These are phyloP conservation scores for Ceriagrion tenellum DNA, from an alignment of 2,888 invertebrate genomes.

Conservation along the genomic window DNA sequence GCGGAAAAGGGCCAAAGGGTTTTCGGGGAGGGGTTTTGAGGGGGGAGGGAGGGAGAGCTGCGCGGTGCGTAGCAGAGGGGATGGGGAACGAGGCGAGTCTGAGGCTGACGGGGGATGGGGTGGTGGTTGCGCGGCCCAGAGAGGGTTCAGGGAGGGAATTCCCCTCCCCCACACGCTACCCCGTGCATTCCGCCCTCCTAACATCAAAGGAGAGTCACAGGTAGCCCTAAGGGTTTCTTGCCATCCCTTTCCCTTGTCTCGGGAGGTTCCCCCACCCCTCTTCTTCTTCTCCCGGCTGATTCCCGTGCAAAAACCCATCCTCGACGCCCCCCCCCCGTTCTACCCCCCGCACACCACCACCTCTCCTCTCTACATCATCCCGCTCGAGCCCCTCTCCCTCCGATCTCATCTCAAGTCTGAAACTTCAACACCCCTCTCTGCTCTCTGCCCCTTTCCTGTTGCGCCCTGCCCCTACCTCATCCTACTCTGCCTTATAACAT, in stretches of 20 bases:
- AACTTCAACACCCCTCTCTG: slow-evolving; percentile 4
- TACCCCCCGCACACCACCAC: too few relatives aligned
- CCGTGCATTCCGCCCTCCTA: slow-evolving; percentile 52
- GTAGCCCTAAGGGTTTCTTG: slow-evolving; percentile 62
- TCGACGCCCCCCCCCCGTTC: not conserved
- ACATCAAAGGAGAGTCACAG: slow-evolving; percentile 66
- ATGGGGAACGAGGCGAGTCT: not conserved
- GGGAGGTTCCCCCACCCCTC: slow-evolving; percentile 25
- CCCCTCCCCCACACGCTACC: slow-evolving; percentile 31
- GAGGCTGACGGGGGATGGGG: not conserved
- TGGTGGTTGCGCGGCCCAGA: not conserved
- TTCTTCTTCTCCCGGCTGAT: slow-evolving; percentile 49
- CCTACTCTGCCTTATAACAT: not conserved
- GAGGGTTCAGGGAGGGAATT: not conserved
- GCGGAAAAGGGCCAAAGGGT: not conserved
- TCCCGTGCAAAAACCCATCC: slow-evolving; percentile 48
- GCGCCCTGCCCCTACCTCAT: not conserved
- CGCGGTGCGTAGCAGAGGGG: not conserved
- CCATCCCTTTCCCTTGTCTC: slow-evolving; percentile 62
- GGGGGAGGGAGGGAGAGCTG: not conserved
- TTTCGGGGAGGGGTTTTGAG: slow-evolving; percentile 1
- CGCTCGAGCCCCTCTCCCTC: not conserved
- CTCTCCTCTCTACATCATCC: not conserved
- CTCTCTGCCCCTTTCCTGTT: not conserved
- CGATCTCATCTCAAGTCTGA: slow-evolving; percentile 63